Conservation (phyloP, 2,113 vertebrate species). For the Pogona vitticeps region DNA sequence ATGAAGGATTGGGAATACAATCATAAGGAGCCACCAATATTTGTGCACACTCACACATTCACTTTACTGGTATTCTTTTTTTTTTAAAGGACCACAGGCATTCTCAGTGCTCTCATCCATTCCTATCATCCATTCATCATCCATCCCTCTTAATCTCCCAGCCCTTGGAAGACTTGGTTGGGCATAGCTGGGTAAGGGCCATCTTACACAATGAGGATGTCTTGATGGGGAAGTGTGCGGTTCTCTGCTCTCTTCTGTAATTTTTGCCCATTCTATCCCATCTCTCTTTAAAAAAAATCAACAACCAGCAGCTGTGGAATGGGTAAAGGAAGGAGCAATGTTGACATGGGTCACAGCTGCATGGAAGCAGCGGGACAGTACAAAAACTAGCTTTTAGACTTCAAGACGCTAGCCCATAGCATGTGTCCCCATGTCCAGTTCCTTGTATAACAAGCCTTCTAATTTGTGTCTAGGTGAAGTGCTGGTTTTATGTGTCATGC, state of each 20-base stretch:
- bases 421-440: neutral
- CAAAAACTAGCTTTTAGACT: neutral
- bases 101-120: too few species aligned
- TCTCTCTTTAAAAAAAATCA: neutral
- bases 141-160: neutral
- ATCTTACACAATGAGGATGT: neutral
- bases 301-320: neutral
- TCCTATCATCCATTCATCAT: neutral
- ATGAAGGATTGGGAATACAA: neutral
- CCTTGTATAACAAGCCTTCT: neutral
- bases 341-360: neutral
- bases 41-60: neutral
- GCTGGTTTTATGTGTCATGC: neutral
- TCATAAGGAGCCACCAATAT: neutral
- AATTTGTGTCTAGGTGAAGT: neutral
- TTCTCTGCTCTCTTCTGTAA: neutral
- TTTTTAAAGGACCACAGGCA: neutral
- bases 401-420: neutral
- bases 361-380: neutral
- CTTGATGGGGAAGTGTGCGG: neutral
- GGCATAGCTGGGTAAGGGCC: neutral
- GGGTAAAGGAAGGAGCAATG: neutral
- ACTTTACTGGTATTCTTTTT: neutral
- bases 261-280: neutral
- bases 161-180: neutral